phyloP scores from a whole-genome alignment of 2,888 invertebrate genomes.

The Platycheirus rosarum region DNA sequence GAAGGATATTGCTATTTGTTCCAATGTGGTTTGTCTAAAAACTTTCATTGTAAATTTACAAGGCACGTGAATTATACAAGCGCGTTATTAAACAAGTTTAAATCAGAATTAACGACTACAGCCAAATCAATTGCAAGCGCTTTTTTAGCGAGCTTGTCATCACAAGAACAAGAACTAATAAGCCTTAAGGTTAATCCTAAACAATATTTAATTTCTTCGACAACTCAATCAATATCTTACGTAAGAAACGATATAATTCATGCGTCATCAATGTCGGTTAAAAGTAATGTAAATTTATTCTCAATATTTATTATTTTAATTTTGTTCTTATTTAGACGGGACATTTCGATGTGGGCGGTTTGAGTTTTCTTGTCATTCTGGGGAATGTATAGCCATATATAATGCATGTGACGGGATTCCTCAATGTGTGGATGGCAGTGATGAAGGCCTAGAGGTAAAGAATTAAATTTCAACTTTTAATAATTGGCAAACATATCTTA shows the following conservation, averaged over 20 bases:
- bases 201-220: conserved; percentile 36
- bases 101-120: conserved; percentile 75
- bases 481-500: no score
- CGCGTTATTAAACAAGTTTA: conserved; percentile 68
- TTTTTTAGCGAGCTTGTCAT: conserved; percentile 79
- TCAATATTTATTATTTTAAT: no score
- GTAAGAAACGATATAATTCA: conserved; percentile 32
- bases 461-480: no score
- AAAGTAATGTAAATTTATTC: conserved; percentile 24
- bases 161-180: conserved; percentile 82
- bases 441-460: conserved; percentile 91
- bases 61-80: conserved; percentile 94
- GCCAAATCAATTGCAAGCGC: no score
- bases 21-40: conserved; percentile 94
- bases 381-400: conserved; percentile 96
- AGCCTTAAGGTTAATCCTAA: conserved; percentile 81
- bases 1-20: conserved; percentile 95
- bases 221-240: conserved; percentile 14
- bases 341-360: conserved; percentile 87
- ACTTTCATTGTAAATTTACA: conserved; percentile 96
- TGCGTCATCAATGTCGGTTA: conserved; percentile 3
- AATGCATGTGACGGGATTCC: conserved; percentile 97
- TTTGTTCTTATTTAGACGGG: conserved; percentile 4
- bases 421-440: conserved; percentile 95
- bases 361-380: conserved; percentile 94